Percentiles rank a stretch among this genome's conserved stretches.
Conservation (phyloP, 2,113 vertebrate genomes). For the Desmodus rotundus region DNA sequence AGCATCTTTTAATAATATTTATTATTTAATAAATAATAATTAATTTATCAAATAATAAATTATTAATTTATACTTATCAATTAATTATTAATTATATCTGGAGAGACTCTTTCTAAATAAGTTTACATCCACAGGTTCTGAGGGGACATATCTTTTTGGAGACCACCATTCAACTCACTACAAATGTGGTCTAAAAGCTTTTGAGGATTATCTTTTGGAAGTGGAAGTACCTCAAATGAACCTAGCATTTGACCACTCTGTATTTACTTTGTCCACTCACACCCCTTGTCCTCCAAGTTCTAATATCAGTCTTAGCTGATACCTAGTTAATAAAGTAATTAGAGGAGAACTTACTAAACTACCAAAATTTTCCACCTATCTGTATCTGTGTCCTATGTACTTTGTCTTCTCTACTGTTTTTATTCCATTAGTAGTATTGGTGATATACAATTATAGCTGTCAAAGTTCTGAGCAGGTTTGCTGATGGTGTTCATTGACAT, state of each 20-base stretch:
- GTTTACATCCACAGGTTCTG: neutral
- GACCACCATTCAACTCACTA: neutral
- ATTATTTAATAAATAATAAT: no score
- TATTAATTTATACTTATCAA: no score
- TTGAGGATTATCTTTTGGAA: neutral
- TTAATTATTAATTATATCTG: neutral
- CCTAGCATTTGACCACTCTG: neutral
- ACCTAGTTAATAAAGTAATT: neutral
- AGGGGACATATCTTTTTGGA: neutral
- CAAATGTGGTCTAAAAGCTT: neutral
- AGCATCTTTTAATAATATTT: no score
- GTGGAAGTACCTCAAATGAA: neutral
- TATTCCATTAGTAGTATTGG: neutral
- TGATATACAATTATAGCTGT: neutral
- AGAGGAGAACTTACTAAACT: neutral
- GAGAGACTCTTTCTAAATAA: neutral
- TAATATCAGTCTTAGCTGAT: neutral
- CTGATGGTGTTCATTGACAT: neutral
- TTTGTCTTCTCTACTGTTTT: neutral
- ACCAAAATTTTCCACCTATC: neutral
- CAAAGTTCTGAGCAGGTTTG: neutral
- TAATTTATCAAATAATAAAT: no score
- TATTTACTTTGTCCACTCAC: neutral
- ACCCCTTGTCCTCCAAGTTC: neutral
- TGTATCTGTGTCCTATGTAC: neutral